These are phyloP conservation scores for Hymenochirus boettgeri DNA, from an alignment of 2,113 vertebrate species.

Conservation along the genomic window DNA sequence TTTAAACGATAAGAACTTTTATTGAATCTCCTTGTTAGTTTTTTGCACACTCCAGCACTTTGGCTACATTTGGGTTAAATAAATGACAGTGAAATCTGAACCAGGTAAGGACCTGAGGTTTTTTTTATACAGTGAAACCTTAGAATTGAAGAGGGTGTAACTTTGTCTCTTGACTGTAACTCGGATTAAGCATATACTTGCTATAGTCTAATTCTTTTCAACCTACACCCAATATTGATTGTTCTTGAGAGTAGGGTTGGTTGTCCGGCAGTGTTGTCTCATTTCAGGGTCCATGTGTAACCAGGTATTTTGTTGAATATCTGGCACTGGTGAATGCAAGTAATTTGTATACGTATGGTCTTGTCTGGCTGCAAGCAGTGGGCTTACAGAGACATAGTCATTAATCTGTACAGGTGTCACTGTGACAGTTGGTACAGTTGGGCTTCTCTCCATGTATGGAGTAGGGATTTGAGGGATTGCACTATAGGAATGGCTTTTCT, in stretches of 20 bases:
- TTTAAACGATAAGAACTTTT: too few relatives aligned
- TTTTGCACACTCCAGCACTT: too few relatives aligned
- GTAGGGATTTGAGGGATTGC: conserved; percentile 42
- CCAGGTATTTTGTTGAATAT: conserved; percentile 60
- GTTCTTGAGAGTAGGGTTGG: conserved; percentile 70
- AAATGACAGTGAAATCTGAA: too few relatives aligned
- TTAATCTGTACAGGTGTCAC: conserved; percentile 68
- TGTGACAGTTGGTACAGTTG: conserved; percentile 68
- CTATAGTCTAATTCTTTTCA: too few relatives aligned
- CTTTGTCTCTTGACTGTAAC: too few relatives aligned
- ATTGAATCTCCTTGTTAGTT: too few relatives aligned
- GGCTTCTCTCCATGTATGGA: conserved; percentile 57
- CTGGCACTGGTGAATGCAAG: conserved; percentile 44
- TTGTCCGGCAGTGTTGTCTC: conserved; percentile 64
- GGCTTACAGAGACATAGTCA: conserved; percentile 44
- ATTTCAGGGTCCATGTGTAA: conserved; percentile 63
- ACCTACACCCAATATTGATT: conserved; percentile 92
- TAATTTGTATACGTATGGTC: conserved; percentile 42
- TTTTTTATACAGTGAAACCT: too few relatives aligned
- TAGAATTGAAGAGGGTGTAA: too few relatives aligned
- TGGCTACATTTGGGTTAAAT: too few relatives aligned
- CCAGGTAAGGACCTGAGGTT: too few relatives aligned
- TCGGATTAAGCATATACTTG: too few relatives aligned
- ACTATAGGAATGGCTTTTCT: conserved; percentile 43
- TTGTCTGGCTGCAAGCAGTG: conserved; percentile 43